Conservation (phyloP, 1,140 invertebrate genomes). For the Heliconius hewitsoni region DNA sequence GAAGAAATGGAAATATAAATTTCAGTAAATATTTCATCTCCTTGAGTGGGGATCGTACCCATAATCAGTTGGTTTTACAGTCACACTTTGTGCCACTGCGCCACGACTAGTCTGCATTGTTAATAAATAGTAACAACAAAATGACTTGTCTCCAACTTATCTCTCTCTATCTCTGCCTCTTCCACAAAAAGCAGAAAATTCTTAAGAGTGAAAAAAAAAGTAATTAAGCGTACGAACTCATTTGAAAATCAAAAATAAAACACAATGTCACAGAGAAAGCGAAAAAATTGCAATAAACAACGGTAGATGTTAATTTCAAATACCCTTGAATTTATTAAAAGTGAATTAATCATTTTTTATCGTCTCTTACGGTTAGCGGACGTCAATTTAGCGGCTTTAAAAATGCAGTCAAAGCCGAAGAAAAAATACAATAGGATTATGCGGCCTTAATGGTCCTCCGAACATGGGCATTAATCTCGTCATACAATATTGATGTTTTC, state of each 20-base stretch:
- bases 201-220: no score
- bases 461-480: slow-evolving; percentile 80
- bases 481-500: slow-evolving; percentile 79
- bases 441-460: slow-evolving; percentile 69
- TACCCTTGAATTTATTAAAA: slow-evolving; percentile 38
- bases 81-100: no score
- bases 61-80: no score
- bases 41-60: no score
- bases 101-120: no score
- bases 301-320: slow-evolving; percentile 38
- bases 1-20: no score
- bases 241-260: not conserved
- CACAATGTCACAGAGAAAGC: not conserved
- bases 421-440: slow-evolving; percentile 79
- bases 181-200: no score
- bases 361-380: slow-evolving; percentile 46
- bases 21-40: no score
- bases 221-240: no score
- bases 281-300: slow-evolving; percentile 15
- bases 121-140: no score
- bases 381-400: slow-evolving; percentile 64
- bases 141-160: no score
- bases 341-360: slow-evolving; percentile 49
- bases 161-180: no score
- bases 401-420: slow-evolving; percentile 55